Conservation (phyloP, 2,888 invertebrate species). For the Pseudococcus viburni region DNA sequence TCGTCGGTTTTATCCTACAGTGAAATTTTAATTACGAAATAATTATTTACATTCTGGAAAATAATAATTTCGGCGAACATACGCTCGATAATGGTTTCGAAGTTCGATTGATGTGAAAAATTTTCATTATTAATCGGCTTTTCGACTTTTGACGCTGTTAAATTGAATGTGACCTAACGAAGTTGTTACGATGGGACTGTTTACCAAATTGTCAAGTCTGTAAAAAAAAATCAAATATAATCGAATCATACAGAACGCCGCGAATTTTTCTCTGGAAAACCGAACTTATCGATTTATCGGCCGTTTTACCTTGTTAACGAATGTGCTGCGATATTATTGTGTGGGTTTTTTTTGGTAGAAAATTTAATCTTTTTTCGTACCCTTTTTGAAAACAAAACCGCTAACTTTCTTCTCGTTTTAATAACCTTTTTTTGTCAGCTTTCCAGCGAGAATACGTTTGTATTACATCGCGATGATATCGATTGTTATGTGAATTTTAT, state of each 20-base stretch:
- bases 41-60: background rate
- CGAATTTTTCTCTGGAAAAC: slow-evolving; percentile 25
- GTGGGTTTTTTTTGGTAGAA: slow-evolving; percentile 23
- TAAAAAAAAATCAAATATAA: slow-evolving; percentile 12
- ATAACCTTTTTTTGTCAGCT: background rate
- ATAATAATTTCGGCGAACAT: background rate
- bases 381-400: slow-evolving; percentile 25
- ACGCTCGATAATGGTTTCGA: background rate
- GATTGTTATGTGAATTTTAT: background rate
- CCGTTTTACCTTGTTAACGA: slow-evolving; percentile 23
- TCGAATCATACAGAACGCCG: slow-evolving; percentile 10
- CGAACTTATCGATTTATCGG: slow-evolving; percentile 13
- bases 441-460: slow-evolving; percentile 5
- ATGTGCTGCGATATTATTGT: slow-evolving; percentile 6
- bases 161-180: slow-evolving; percentile 22
- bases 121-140: background rate
- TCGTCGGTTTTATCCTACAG: background rate
- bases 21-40: background rate
- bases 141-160: slow-evolving; percentile 16
- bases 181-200: slow-evolving; percentile 11
- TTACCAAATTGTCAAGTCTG: slow-evolving; percentile 22
- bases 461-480: background rate
- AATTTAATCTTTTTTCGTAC: slow-evolving; percentile 29
- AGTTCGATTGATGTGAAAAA: background rate
- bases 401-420: background rate